Evolutionary conservation across 2,113 vertebrate species (phyloP).

Genomic region (Phocoena sinus): DNA sequence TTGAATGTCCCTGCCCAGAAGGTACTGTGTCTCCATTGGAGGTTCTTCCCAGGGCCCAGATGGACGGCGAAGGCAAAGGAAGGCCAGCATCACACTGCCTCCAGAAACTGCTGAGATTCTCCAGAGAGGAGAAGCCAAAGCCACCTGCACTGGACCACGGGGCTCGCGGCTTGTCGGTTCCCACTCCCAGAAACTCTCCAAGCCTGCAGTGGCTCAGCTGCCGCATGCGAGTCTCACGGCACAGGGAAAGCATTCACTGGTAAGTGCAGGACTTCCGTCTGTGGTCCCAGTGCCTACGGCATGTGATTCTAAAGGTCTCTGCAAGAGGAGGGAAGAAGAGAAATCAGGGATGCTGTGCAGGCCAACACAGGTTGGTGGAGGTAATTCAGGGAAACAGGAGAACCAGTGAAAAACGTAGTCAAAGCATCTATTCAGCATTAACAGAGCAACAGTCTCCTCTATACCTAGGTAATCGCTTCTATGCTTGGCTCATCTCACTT

Average conservation of each 20-base stretch:
- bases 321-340: too few species aligned
- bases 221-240: background rate
- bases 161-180: rapidly evolving
- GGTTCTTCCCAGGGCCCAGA: background rate
- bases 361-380: background rate
- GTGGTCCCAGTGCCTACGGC: background rate
- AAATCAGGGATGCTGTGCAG: background rate
- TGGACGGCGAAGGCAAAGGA: background rate
- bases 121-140: background rate
- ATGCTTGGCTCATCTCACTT: rapidly evolving
- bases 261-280: background rate
- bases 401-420: background rate
- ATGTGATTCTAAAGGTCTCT: background rate
- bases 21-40: background rate
- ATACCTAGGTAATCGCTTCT: background rate
- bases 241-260: rapidly evolving
- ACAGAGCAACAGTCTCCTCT: too few species aligned
- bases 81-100: too few species aligned
- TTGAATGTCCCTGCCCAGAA: background rate
- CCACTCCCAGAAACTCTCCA: background rate
- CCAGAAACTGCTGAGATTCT: background rate
- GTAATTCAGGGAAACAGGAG: background rate
- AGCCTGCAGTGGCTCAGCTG: background rate
- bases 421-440: background rate
- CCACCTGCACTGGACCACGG: rapidly evolving